Conservation (phyloP, 2,113 vertebrate species). For the Tricholaema leucomelas region DNA sequence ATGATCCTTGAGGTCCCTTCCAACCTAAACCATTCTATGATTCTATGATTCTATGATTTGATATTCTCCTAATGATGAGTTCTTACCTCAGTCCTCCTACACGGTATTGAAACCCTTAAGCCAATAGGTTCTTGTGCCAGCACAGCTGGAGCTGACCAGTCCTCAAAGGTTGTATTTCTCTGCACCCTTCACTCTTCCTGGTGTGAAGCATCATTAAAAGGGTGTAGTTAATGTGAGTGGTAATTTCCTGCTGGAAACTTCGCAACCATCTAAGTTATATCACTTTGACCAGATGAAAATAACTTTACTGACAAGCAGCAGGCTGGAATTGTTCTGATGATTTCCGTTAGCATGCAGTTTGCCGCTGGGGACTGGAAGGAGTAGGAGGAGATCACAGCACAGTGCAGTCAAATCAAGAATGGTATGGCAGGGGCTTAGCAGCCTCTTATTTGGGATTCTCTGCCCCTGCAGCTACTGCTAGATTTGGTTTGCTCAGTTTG, state of each 20-base stretch:
- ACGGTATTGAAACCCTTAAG: neutral
- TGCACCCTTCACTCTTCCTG: neutral
- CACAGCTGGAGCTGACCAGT: neutral
- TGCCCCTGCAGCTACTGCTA: neutral
- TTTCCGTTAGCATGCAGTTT: neutral
- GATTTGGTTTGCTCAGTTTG: neutral
- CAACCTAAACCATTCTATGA: too few species aligned
- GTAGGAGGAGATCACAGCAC: slow-evolving; percentile 33
- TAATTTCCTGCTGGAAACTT: slow-evolving; percentile 53
- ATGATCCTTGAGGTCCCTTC: too few species aligned
- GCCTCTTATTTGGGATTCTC: neutral
- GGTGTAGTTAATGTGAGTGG: neutral
- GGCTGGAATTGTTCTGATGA: neutral
- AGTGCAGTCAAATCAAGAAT: slow-evolving; percentile 12
- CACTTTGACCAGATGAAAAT: neutral
- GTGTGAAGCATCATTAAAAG: neutral
- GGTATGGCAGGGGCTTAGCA: neutral
- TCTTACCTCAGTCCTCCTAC: neutral
- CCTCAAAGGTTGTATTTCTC: neutral
- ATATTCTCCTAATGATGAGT: neutral
- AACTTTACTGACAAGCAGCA: neutral
- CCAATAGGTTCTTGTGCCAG: neutral
- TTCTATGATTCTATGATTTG: too few species aligned
- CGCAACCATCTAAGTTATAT: neutral
- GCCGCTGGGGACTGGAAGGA: slow-evolving; percentile 35